Evolutionary conservation across 2,113 vertebrate genomes (phyloP).

Genomic region (Cyprinodon variegatus): DNA sequence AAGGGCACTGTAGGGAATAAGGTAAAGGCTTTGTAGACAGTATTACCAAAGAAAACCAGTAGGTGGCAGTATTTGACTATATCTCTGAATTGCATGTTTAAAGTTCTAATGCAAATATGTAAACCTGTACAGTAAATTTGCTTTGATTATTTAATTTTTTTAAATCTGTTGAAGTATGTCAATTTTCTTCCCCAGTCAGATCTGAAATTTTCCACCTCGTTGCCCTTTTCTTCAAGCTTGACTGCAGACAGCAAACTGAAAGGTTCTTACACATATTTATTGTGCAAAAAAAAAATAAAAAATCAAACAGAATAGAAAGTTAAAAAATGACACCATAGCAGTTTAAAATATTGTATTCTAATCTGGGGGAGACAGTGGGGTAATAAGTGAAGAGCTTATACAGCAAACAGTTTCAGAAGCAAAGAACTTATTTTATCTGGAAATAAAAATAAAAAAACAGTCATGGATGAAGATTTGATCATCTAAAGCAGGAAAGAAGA

Average conservation of each 20-base stretch:
- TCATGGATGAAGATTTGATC: slow-evolving; percentile 27
- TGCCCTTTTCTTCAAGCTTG: slow-evolving; percentile 38
- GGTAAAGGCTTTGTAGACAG: not conserved
- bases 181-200: slow-evolving; percentile 52
- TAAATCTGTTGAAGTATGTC: slow-evolving; percentile 57
- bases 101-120: slow-evolving; percentile 42
- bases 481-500: slow-evolving; percentile 62
- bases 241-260: slow-evolving; percentile 36
- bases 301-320: slow-evolving; percentile 11
- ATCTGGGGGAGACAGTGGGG: slow-evolving; percentile 28
- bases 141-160: slow-evolving; percentile 55
- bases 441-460: slow-evolving; percentile 20
- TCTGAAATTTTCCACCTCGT: slow-evolving; percentile 60
- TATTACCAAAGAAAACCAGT: slow-evolving; percentile 49
- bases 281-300: slow-evolving; percentile 41
- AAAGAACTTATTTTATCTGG: slow-evolving; percentile 37
- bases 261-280: slow-evolving; percentile 26
- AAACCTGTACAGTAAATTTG: slow-evolving; percentile 47
- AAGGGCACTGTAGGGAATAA: not conserved
- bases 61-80: slow-evolving; percentile 76
- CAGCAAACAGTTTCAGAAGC: slow-evolving; percentile 48
- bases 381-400: slow-evolving; percentile 38
- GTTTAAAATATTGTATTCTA: slow-evolving; percentile 18
- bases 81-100: slow-evolving; percentile 36
- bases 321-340: slow-evolving; percentile 24